A percentile compares a stretch with the other conserved stretches of the same genome.
Conservation (phyloP, 2,888 invertebrate species). For the Holacanthella duospinosa region DNA sequence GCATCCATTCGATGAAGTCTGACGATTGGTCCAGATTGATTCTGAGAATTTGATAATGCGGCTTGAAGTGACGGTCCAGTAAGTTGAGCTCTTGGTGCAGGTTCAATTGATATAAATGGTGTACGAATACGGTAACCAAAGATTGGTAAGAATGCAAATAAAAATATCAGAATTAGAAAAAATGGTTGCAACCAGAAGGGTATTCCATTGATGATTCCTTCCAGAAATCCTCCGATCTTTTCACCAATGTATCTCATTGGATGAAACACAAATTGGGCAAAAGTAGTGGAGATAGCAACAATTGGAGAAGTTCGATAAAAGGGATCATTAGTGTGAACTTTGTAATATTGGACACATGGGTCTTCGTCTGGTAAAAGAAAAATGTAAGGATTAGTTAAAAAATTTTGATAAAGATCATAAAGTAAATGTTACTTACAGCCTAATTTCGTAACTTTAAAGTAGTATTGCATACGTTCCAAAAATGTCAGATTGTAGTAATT, state of each 20-base stretch:
- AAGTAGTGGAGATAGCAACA: constrained; percentile 26
- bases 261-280: constrained; percentile 23
- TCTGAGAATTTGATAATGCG: constrained; percentile 8
- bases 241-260: constrained; percentile 28
- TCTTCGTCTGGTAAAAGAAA: constrained; percentile 25
- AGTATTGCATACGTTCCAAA: constrained; percentile 17
- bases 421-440: neutral
- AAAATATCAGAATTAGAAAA: constrained; percentile 15
- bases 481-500: constrained; percentile 23
- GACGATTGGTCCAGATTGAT: constrained; percentile 19
- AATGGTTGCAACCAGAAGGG: constrained; percentile 29
- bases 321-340: constrained; percentile 30
- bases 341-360: constrained; percentile 26
- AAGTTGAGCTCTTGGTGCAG: constrained; percentile 13
- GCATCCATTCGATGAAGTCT: constrained; percentile 24
- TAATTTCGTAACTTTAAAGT: too few relatives aligned
- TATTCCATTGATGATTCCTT: constrained; percentile 20
- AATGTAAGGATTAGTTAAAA: too few relatives aligned
- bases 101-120: constrained; percentile 29
- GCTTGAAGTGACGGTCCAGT: neutral
- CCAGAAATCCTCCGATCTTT: constrained; percentile 24
- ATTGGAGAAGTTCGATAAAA: constrained; percentile 30
- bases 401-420: too few relatives aligned
- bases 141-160: constrained; percentile 22
- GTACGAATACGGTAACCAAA: constrained; percentile 24